Base-by-base conservation (phyloP, 2,797 vertebrate species). In the Champsocephalus gunnari region DNA sequence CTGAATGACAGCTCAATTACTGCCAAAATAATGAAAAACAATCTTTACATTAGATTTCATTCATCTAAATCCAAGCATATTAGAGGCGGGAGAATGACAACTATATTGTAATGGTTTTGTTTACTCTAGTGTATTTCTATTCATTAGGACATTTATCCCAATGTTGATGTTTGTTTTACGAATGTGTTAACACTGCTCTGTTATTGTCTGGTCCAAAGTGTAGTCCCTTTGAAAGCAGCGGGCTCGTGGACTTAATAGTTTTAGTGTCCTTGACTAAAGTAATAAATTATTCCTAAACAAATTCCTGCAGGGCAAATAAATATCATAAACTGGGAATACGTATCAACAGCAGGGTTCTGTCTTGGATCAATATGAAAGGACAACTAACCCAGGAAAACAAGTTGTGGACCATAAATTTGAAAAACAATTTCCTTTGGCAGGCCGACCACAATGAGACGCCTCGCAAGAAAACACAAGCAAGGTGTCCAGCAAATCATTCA, bases 291-390 rank as follows among this genome's bases (percentile, higher is more conserved):
- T 87, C 73, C 80, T 66, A 70, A 73, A 81, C 87, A 92, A 92
- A 94, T 94, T 92, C 93, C 90, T 93, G 69, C 77, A 71, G 88
- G 82, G 87, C 93, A 93, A 91, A 90, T 89, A 94, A 95, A 94
- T 92, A 94, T 86, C 88, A 93, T 92, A 89, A 94, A 94, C 70
- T 48, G 62, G 61, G 71, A 73, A 90, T 77, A 91, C 89, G 90
- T 80, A 90, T 93, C 84, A 90, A 74, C 71, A 75, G 65, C 70
- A 50, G 81, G 82, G 85, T 69, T 93, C 94, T 95, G 94, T 81
- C 94, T 86, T 88, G 87, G 85, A 90, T 95, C 94, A 94, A 77
- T 79, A 68, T 85, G 88, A 92, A 87, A 86, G 87, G 79, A 76
- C 81, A 78, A 89, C 75, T 66, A 77, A 85, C 65, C 64, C 74